Conservation (phyloP, 2,888 invertebrate species). For the Myopa testacea region DNA sequence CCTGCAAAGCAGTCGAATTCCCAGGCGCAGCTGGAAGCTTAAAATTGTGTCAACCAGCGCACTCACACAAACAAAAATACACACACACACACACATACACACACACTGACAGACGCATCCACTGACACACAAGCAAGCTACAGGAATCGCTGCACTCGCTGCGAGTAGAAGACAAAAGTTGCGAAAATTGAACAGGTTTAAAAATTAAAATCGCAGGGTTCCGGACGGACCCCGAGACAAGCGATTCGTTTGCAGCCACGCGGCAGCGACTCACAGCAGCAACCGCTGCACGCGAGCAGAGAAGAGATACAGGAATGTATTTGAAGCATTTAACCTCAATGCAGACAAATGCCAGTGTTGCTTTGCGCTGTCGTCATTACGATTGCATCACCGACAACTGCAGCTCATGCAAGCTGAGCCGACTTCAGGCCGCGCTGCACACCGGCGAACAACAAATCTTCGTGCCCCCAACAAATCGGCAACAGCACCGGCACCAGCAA, state of each 20-base stretch:
- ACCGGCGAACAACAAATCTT: background rate
- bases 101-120: constrained; percentile 18
- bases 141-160: constrained; percentile 60
- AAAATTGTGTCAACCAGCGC: constrained; percentile 64
- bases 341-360: constrained; percentile 44
- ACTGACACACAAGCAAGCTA: constrained; percentile 45
- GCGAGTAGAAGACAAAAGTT: constrained; percentile 22
- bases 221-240: too few relatives aligned
- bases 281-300: background rate
- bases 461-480: constrained; percentile 15
- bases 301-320: constrained; percentile 14
- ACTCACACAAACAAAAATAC: constrained; percentile 41
- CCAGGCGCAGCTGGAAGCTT: constrained; percentile 62
- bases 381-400: constrained; percentile 52
- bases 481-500: constrained; percentile 18
- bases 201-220: background rate
- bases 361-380: constrained; percentile 48
- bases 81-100: constrained; percentile 25
- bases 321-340: constrained; percentile 45
- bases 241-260: background rate
- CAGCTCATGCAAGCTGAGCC: background rate
- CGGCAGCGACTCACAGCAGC: background rate
- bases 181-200: background rate
- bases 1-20: constrained; percentile 57
- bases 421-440: background rate